Base-by-base conservation (phyloP, 2,888 invertebrate genomes). In the Microctonus aethiopoides region DNA sequence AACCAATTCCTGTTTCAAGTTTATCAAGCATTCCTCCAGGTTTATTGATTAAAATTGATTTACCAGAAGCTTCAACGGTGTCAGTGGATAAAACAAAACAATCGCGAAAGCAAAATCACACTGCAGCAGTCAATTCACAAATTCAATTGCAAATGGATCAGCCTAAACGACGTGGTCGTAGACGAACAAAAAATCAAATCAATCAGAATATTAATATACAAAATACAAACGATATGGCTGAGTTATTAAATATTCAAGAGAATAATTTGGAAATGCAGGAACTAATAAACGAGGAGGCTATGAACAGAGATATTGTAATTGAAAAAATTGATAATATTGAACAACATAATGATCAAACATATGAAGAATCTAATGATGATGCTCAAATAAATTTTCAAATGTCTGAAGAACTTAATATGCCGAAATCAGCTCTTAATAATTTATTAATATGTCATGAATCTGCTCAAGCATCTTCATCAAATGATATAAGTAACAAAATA, bases 21-120 rank as follows among this genome's bases (percentile, higher is more conserved):
- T 75, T 86, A 9, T 82, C 86, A 11, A 84, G 84, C 67, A 86
- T 86, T 63, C 86, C 86, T 11, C 86, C 86, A 6, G 86, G 86
- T 34, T 76, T 86, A 20, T 69, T 86, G 20, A 85, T 86, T 24
- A 86, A 86, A 69, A 86, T 86, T 20, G 80, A 86, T 73, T 73
- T 86, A 7, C 86, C 86, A 0, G 83, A 83, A 11, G 81, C 81
- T 62, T 74, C 75, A 4, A 74, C 56, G 9, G 74, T 77, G 11
- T 77, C 72, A 51, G 67, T 65, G 1, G 16, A 56, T 0, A 80
- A 79, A 59, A 24, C 61, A 0, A 80, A 80, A 59, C 24, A 59
- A 0, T 54, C 59, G 3, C 80, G 78, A 13, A 77, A 72, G 16
- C 73, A 74, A 34, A 68, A 52, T 1, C 61, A 62, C 36, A 32